Evolutionary conservation across 2,113 vertebrate genomes (phyloP), one percentile per base, ranked within the genome.

Genomic region (Bambusicola thoracicus): DNA sequence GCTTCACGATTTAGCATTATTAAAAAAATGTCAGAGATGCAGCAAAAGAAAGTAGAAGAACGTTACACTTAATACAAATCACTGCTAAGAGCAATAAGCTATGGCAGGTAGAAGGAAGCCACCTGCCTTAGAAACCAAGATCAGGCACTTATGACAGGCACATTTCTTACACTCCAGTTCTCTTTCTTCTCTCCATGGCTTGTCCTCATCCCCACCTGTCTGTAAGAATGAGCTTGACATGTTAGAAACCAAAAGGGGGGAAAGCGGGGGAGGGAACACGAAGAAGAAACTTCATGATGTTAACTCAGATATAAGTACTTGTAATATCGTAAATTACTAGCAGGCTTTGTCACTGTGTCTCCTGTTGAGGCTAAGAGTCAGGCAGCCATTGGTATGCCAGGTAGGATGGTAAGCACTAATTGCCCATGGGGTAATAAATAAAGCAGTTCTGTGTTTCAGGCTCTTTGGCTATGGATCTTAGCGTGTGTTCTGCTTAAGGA

Each of bases 91-190:
- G 25, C 59, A 22, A 5, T 6, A 25, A 56, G 5, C 29, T 17
- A 0, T 4, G 41, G 76, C 46, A 67, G 55, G 55, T 5, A 16
- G 49, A 40, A 74, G 80, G 53, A 36, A 66, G 17, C 24, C 16
- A 53, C 59, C 21, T 61, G 76, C 30, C 30, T 44, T 55, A 5
- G 15, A 36, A 15, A 34, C 25, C 36, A 34, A n/a, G 53, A 48
- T 56, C 29, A 21, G 1, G 4, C 10, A 1, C 32, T 5, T 25
- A 1, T 34, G 44, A 1, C 51, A 48, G 48, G 44, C 13, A 20
- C 3, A 1, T 49, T 17, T 11, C 27, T 38, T 78, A 24, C 32
- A 11, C 11, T 34, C 18, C 27, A 3, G 5, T 15, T 41, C 49
- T 65, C 44, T 49, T 38, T 22, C 55, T 48, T 38, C 78, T 75